Evolutionary conservation across 2,888 invertebrate genomes (phyloP), one percentile per base, ranked within the genome.

Genomic region (Anagyrus pseudococci): DNA sequence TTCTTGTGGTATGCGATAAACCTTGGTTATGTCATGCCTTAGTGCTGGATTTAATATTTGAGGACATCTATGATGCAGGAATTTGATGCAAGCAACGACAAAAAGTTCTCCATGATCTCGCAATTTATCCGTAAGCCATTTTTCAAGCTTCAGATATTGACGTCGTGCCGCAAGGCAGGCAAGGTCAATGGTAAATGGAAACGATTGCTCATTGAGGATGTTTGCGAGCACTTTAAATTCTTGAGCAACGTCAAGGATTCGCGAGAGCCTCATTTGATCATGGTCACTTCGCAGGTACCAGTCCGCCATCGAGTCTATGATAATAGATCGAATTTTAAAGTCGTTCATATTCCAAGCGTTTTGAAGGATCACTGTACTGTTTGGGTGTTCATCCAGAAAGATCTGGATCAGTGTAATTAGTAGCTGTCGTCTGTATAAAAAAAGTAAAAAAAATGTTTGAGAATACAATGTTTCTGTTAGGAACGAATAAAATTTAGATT

Each of bases 111-210:
- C 96, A 80, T 98, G 96, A 74, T 98, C 98, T 68, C 93, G 85
- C 66, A 98, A 94, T 83, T 99, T 98, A 78, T 99, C 99, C 0
- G 93, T 90, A 15, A 99, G 83, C 98, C 99, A 99, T 80, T 99
- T 99, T 80, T 99, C 99, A 20, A 99, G 83, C 78, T 99, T 99
- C 13, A 99, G 85, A 80, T 98, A 99, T 80, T 98, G 98, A 61
- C 98, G 86, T 55, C 98, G 85, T 0, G 98, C 97, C 0, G 99
- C 99, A 67, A 99, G 83, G 79, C 98, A 99, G 0, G 99, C 98
- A 72, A 99, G 83, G 82, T 99, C 99, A 70, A 99, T 97, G 44
- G 97, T 94, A 82, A 99, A 99, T 17, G 92, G 88, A 79, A 94
- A 94, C 0, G 93, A 93, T 69, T 93, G 92, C 0, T 93, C 92